Evolutionary conservation across 1,140 invertebrate species (phyloP).

Genomic region (Drosophila kohkoa): DNA sequence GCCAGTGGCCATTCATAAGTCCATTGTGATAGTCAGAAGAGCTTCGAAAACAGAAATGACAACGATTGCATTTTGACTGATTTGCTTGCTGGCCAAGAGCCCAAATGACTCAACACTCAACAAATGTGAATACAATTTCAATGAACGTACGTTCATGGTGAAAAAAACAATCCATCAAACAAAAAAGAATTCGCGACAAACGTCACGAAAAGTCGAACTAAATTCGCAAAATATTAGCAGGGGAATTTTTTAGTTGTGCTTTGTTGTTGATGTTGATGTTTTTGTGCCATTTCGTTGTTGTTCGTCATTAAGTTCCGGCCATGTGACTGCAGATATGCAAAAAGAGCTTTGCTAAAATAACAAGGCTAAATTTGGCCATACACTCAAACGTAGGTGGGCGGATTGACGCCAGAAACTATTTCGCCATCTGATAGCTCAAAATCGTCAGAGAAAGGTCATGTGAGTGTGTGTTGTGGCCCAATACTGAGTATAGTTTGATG

Average conservation of each 20-base stretch:
- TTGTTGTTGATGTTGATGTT: background rate
- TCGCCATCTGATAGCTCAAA: slow-evolving; percentile 14
- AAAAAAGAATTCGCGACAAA: slow-evolving; percentile 58
- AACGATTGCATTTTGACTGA: slow-evolving; percentile 12
- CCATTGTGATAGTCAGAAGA: background rate
- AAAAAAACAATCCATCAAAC: slow-evolving; percentile 63
- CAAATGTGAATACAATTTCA: slow-evolving; percentile 56
- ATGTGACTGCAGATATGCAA: slow-evolving; percentile 58
- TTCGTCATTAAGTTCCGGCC: slow-evolving; percentile 51
- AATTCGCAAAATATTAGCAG: slow-evolving; percentile 13
- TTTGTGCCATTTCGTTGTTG: background rate
- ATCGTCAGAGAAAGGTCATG: slow-evolving; percentile 18
- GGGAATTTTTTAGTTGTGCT: slow-evolving; percentile 10
- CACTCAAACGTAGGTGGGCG: background rate
- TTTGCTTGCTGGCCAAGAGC: slow-evolving; percentile 54
- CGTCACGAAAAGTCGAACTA: slow-evolving; percentile 53
- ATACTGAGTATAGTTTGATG: background rate
- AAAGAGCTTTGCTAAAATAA: slow-evolving; percentile 35
- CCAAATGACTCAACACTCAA: slow-evolving; percentile 57
- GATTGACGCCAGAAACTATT: slow-evolving; percentile 23
- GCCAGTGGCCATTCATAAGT: slow-evolving; percentile 1
- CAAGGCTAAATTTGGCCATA: slow-evolving; percentile 24
- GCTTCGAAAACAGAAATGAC: slow-evolving; percentile 8
- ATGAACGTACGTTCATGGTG: slow-evolving; percentile 26
- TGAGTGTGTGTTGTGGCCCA: background rate